Conservation (phyloP, 30 jellyfish, hydroid and myxozoan genomes). For the Pelagia noctiluca region DNA sequence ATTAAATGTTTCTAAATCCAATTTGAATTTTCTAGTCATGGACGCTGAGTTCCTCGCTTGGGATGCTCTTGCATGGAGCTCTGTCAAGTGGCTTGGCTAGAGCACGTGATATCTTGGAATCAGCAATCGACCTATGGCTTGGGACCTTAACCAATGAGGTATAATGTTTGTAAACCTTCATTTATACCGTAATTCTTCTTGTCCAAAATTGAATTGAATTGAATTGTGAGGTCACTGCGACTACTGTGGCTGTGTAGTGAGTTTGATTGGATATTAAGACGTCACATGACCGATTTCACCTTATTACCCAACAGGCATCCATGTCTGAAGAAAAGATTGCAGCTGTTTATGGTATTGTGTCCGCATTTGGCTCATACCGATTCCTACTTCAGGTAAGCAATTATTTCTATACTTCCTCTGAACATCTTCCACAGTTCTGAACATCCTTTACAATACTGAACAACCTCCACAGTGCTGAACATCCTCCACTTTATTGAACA, state of each 20-base stretch:
- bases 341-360: constrained; percentile 31
- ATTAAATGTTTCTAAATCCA: too few relatives aligned
- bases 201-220: not conserved
- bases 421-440: not conserved
- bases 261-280: not conserved
- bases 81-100: constrained; percentile 23
- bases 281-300: not conserved
- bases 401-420: not conserved
- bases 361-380: constrained; percentile 40
- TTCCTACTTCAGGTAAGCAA: constrained; percentile 42
- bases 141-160: constrained; percentile 22
- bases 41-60: constrained; percentile 15
- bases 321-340: constrained; percentile 33
- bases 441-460: not conserved
- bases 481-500: not conserved
- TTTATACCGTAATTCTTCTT: not conserved
- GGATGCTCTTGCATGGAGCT: constrained; percentile 39
- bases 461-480: not conserved
- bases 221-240: not conserved
- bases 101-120: constrained; percentile 8
- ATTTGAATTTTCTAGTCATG: constrained; percentile 24
- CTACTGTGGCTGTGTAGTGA: not conserved
- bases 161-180: not conserved
- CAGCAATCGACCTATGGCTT: constrained; percentile 40
- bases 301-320: constrained; percentile 9